phyloP scores from a whole-genome alignment of 2,888 invertebrate genomes.

The Carpatolechia fugitivella region DNA sequence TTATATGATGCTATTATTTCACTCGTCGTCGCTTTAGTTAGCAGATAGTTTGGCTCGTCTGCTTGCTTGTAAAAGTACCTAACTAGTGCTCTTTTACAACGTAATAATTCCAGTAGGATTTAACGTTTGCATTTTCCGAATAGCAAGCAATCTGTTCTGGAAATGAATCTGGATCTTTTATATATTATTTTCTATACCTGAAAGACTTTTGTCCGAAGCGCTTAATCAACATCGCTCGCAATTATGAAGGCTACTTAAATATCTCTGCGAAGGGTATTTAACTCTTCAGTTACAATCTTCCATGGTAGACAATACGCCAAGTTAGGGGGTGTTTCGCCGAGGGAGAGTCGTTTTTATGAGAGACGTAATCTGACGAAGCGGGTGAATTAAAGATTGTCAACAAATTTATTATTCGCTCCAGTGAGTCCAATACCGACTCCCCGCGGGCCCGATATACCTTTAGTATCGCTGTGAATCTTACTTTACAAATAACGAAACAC shows the following conservation, averaged over 20 bases:
- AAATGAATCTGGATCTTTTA: not conserved
- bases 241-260: not conserved
- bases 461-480: conserved; percentile 6
- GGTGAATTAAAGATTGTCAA: conserved; percentile 76
- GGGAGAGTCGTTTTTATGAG: conserved; percentile 51
- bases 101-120: not conserved
- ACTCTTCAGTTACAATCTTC: conserved; percentile 6
- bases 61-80: conserved; percentile 16
- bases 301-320: conserved; percentile 30
- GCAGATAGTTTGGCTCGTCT: conserved; percentile 26
- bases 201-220: not conserved
- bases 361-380: conserved; percentile 49
- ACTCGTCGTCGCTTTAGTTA: conserved; percentile 32
- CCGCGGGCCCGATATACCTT: conserved; percentile 33
- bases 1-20: conserved; percentile 50
- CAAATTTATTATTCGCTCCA: conserved; percentile 76
- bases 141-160: not conserved
- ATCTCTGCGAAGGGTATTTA: conserved; percentile 4
- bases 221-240: not conserved
- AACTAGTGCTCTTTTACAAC: conserved; percentile 14
- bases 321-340: conserved; percentile 39
- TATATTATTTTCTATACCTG: not conserved
- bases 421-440: conserved; percentile 54
- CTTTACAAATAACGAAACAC: conserved; percentile 11
- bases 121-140: not conserved